Evolutionary conservation across 1,140 invertebrate species (phyloP).

Genomic region (Neodiprion lecontei): DNA sequence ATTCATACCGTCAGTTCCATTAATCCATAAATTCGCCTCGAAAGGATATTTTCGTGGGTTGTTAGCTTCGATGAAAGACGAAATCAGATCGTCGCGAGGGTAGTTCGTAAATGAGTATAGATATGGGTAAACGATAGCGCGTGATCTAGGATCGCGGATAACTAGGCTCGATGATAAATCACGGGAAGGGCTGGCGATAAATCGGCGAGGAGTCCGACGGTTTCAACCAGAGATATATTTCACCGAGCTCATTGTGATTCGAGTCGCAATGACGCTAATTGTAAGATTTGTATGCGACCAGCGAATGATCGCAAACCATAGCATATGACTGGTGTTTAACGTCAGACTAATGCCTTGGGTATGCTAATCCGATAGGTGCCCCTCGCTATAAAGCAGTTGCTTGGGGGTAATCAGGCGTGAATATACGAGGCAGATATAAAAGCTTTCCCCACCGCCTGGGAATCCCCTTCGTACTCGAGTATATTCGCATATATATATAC

Average conservation of each 20-base stretch:
- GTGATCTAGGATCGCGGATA: too few relatives aligned
- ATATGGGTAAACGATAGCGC: too few relatives aligned
- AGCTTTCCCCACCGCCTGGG: not conserved
- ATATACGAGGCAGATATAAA: not conserved
- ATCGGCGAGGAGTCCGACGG: not conserved
- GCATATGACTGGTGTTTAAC: not conserved
- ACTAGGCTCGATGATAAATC: not conserved
- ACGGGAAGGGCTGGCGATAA: not conserved
- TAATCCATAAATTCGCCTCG: too few relatives aligned
- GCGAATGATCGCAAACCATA: not conserved
- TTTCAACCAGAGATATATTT: not conserved
- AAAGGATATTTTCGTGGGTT: too few relatives aligned
- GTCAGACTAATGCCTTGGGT: not conserved
- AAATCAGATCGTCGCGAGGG: too few relatives aligned
- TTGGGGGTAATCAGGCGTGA: not conserved
- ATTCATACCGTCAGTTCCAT: too few relatives aligned
- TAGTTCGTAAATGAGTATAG: too few relatives aligned
- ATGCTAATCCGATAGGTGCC: not conserved
- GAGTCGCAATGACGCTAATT: not conserved
- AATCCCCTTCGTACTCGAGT: not conserved
- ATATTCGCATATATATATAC: not conserved
- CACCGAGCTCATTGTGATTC: not conserved
- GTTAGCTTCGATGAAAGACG: too few relatives aligned
- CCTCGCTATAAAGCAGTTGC: not conserved
- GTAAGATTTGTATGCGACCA: conserved; percentile 2